Evolutionary conservation across 2,888 invertebrate genomes (phyloP), one percentile per base, ranked within the genome.

Genomic region (Chalcosyrphus nemorum): DNA sequence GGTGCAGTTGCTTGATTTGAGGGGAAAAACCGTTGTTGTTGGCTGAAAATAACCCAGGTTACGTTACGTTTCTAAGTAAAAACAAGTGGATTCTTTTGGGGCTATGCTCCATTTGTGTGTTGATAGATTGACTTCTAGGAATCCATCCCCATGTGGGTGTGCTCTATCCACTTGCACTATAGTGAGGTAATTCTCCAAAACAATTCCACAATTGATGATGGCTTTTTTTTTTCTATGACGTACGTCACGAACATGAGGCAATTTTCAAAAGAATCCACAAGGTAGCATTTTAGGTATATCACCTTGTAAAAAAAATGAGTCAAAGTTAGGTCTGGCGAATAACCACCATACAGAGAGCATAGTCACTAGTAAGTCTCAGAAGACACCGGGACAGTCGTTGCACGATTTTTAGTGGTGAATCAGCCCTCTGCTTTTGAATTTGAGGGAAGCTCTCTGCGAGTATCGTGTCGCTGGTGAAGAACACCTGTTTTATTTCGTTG

Each of bases 401-500:
- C 76, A 76, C 76, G 68, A 76, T 45, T 29, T 66, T 66, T 29
- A 47, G 61, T 68, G 66, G 68, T 80, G 84, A 84, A 70, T 84
- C 74, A 84, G 57, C 57, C 68, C 74, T 52, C 66, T n/a, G n/a
- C n/a, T n/a, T n/a, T n/a, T n/a, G n/a, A n/a, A n/a, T n/a, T n/a
- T n/a, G n/a, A n/a, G n/a, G n/a, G n/a, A n/a, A n/a, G n/a, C n/a
- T 72, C 41, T 76, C 21, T n/a, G 21, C 45, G 13, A 43, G 47
- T 35, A 32, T 13, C 57, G 32, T 11, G 32, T 11, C 6, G 32
- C 27, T n/a, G n/a, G 43, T 24, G 7, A 6, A n/a, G 9, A 61
- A 38, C 77, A 82, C 72, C 82, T 75, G 75, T 57, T 38, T 63
- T 71, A 75, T 80, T 84, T 80, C 63, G 52, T 52, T 63, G 61